Base-by-base conservation (phyloP, 2,797 vertebrate genomes). In the Acipenser oxyrinchus region DNA sequence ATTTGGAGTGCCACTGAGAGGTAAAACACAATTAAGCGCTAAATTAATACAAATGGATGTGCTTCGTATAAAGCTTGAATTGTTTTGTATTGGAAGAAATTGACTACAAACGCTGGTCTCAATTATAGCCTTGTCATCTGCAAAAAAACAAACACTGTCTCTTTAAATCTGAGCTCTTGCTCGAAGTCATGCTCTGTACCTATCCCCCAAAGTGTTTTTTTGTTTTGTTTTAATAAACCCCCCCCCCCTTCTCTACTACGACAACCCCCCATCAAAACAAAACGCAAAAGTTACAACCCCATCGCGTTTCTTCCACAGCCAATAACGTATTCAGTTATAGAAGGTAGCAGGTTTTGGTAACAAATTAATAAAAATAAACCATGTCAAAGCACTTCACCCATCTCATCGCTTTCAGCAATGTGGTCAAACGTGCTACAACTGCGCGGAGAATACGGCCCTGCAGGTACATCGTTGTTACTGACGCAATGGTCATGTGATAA, bases 91-190 rank as follows among this genome's bases (percentile, higher is more conserved):
- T 37, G 23, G 23, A 37, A 37, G 23, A 37, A 37, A 37, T 37
- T 37, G 23, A 37, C 2, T 37, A 37, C 23, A 37, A 37, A 37
- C 23, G 23, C 23, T 37, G 23, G 2, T 37, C 23, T 37, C 23
- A 3, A 37, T 37, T 37, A 37, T 4, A 37, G 23, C 23, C 1
- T 37, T 37, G 23, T 37, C 23, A 37, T 37, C 23, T 37, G 23
- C 23, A 69, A 58, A 73, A 73, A 84, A 84, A 87, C 23, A 37
- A 37, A 37, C 74, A 63, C 77, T 85, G 86, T 81, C 83, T 80
- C 85, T 90, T 89, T 90, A 89, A 87, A 87, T 84, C 77, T 75
- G 73, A 79, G 81, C 77, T 73, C 83, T 85, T 82, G 64, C 71
- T 71, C 75, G 74, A 77, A 73, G 75, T 37, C 23, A 37, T 37